phyloP scores from a whole-genome alignment of 2,797 vertebrate species.

The Chloroceryle inda region DNA sequence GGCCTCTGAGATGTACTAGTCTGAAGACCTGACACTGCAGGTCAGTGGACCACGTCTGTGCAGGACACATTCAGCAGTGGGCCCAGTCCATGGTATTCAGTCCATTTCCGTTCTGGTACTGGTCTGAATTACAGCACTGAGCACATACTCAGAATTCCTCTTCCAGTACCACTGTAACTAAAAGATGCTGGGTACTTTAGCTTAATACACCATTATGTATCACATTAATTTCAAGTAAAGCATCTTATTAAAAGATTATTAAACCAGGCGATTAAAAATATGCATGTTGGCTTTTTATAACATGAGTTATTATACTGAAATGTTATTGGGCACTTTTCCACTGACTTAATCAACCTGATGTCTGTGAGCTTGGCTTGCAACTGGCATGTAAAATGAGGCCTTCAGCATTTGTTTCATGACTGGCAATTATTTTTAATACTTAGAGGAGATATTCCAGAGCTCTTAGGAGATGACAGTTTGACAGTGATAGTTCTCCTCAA shows the following conservation, averaged over 20 bases:
- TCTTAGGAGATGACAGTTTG: constrained; percentile 3
- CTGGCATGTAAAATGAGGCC: background rate
- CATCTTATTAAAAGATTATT: constrained; percentile 7
- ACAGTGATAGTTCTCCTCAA: background rate
- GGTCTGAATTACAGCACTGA: background rate
- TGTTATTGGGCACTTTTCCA: background rate
- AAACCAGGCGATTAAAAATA: background rate
- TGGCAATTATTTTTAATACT: constrained; percentile 37
- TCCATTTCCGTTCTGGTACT: background rate
- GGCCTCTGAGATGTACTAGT: background rate
- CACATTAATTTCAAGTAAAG: background rate
- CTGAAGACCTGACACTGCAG: background rate
- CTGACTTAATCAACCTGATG: background rate
- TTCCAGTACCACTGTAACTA: background rate
- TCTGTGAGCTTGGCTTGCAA: constrained; percentile 1
- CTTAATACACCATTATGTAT: background rate
- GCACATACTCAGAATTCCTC: background rate
- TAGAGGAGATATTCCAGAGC: background rate
- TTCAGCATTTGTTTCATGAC: constrained; percentile 14
- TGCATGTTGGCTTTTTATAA: background rate
- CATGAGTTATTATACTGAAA: constrained; percentile 2
- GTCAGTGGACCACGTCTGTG: background rate
- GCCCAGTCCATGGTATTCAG: background rate
- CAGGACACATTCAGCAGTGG: background rate
- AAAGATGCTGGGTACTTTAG: background rate